Evolutionary conservation across 1,140 invertebrate genomes (phyloP), one percentile per base, ranked within the genome.

Genomic region (Drosophila melanica): DNA sequence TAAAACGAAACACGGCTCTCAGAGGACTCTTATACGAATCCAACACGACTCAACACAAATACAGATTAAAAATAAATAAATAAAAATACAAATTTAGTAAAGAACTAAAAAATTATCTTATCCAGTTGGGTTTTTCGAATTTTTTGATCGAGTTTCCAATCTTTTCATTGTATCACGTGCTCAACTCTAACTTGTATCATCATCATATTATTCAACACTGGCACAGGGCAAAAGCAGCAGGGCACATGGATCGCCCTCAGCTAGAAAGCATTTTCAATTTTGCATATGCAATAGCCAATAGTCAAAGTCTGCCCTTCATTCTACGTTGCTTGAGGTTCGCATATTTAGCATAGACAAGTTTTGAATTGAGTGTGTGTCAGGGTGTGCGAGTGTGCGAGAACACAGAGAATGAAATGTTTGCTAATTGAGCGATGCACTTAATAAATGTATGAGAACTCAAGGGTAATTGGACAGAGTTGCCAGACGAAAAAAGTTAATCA

Each of bases 241-340:
- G 10, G 27, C 20, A 27, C 39, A 20, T 27, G 23, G 14, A 8
- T 57, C 20, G 12, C 39, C 4, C 39, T 44, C 50, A 51, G 33
- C 20, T 68, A 51, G 45, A 47, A 45, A 53, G 23, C 64, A 74
- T 58, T 58, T 14, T 42, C 54, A 27, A 72, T 72, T 59, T 72
- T 68, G 55, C 64, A 73, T 68, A 69, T 74, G 55, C 65, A 69
- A 62, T 42, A 55, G 42, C 33, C 54, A 33, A 60, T 58, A 57
- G 44, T 50, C 67, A 45, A 51, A 44, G 39, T 59, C 45, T 62
- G 57, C 11, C 3, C 35, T 50, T n/a, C 30, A 44, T 10, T 60
- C 45, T 18, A 45, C 9, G 27, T 8, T 2, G 58, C 58, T 54
- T 48, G 35, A 48, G 23, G 48, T 44, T 33, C 27, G 27, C 23